Conservation (phyloP, 2,113 vertebrate genomes). For the Nicator chloris region DNA sequence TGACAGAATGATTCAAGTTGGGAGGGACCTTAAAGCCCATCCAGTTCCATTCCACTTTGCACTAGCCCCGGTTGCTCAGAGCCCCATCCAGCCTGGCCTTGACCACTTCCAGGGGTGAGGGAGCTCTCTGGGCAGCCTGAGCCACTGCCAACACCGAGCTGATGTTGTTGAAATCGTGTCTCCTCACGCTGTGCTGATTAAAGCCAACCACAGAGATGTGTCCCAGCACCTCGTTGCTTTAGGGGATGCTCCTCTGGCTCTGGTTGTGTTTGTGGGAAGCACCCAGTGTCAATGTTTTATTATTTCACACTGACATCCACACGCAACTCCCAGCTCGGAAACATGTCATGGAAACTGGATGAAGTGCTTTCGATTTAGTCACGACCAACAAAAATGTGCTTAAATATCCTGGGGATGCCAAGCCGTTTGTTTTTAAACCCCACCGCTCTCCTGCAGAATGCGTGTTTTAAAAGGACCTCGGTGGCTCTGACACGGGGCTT, state of each 20-base stretch:
- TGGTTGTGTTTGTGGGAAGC: background rate
- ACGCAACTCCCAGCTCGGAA: background rate
- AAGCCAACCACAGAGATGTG: background rate
- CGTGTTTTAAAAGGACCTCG: background rate
- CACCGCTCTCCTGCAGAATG: background rate
- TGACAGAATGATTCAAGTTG: too few species aligned
- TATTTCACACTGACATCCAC: background rate
- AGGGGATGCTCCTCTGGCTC: background rate
- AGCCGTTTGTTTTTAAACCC: background rate
- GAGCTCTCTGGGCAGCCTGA: background rate
- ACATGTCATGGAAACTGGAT: background rate
- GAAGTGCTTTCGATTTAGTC: background rate
- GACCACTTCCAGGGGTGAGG: background rate
- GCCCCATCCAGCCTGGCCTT: background rate
- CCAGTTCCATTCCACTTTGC: too few species aligned
- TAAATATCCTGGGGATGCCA: background rate
- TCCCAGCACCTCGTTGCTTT: background rate
- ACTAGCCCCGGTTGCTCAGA: background rate
- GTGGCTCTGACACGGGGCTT: background rate
- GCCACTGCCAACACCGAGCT: background rate
- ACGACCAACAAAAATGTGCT: background rate
- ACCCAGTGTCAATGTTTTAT: background rate
- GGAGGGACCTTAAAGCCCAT: background rate
- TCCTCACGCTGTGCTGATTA: background rate
- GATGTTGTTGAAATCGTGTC: accelerated